phyloP scores from a whole-genome alignment of 2,888 invertebrate genomes.

The Mesorhabditis belari region DNA sequence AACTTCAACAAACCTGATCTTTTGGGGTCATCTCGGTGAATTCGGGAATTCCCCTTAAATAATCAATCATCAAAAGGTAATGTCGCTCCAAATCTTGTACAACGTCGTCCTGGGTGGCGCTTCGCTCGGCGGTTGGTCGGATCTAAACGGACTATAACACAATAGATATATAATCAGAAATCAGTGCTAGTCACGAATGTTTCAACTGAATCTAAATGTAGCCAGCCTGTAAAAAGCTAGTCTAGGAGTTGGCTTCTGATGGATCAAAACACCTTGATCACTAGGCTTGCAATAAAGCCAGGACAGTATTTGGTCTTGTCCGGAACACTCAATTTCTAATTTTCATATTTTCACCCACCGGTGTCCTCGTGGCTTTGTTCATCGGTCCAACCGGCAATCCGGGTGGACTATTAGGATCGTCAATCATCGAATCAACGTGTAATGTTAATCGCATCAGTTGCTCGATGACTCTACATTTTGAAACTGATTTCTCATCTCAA shows the following conservation, averaged over 20 bases:
- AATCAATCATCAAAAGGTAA: neutral
- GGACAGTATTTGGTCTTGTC: too few relatives aligned
- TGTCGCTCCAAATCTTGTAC: neutral
- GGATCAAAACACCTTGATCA: too few relatives aligned
- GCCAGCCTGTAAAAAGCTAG: too few relatives aligned
- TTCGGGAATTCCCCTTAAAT: neutral
- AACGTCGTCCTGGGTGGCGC: neutral
- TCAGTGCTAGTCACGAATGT: too few relatives aligned
- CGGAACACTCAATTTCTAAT: too few relatives aligned
- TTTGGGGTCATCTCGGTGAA: neutral
- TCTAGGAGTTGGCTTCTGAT: too few relatives aligned
- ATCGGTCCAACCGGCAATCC: neutral
- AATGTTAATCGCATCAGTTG: neutral
- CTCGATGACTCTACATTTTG: neutral
- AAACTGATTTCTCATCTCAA: neutral
- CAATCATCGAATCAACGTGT: neutral
- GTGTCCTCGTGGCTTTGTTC: neutral
- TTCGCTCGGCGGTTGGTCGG: neutral
- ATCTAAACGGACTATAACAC: neutral
- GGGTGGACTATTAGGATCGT: neutral
- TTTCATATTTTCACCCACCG: neutral
- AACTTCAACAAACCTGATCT: neutral
- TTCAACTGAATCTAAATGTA: too few relatives aligned
- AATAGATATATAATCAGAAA: too few relatives aligned
- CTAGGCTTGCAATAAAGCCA: too few relatives aligned